phyloP scores from a whole-genome alignment of 2,888 invertebrate genomes.

The Drosophila niveifrons region DNA sequence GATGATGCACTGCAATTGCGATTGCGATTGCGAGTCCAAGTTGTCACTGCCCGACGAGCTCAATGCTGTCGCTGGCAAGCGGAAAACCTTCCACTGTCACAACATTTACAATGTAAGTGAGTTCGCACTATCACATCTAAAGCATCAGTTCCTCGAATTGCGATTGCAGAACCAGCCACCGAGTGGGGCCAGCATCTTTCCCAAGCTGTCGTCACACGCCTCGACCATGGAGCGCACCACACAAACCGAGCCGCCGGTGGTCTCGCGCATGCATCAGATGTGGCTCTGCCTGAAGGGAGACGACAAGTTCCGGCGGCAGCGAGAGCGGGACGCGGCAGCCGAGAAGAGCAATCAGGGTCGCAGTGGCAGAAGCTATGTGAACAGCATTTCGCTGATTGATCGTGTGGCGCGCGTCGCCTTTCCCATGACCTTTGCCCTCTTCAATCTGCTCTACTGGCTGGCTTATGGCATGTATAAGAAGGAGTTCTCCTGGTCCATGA shows the following conservation, averaged over 20 bases:
- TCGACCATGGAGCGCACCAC: slow-evolving; percentile 93
- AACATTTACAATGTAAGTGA: slow-evolving; percentile 88
- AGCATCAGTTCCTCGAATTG: no score
- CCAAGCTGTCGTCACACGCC: slow-evolving; percentile 83
- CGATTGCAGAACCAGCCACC: slow-evolving; percentile 59
- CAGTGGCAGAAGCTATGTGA: slow-evolving; percentile 88
- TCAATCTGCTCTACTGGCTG: slow-evolving; percentile 96
- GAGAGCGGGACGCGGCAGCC: slow-evolving; percentile 90
- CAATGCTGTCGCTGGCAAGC: slow-evolving; percentile 82
- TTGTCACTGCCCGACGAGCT: slow-evolving; percentile 81
- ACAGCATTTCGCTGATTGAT: slow-evolving; percentile 95
- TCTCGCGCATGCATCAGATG: slow-evolving; percentile 92
- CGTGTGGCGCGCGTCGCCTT: slow-evolving; percentile 92
- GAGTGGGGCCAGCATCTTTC: slow-evolving; percentile 85
- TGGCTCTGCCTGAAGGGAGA: slow-evolving; percentile 93
- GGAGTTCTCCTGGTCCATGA: slow-evolving; percentile 82
- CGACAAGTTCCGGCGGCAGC: slow-evolving; percentile 90
- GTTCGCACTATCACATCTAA: no score
- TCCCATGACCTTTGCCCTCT: slow-evolving; percentile 93
- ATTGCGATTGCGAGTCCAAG: slow-evolving; percentile 70
- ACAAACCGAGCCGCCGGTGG: slow-evolving; percentile 90
- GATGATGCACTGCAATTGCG: background rate
- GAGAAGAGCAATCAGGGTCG: slow-evolving; percentile 69
- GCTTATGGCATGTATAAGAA: slow-evolving; percentile 91
- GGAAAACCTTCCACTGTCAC: slow-evolving; percentile 88